A percentile compares a stretch with the other conserved stretches of the same genome.
These are phyloP conservation scores for Pachliopta kotzebuea DNA, from an alignment of 2,888 invertebrate genomes.

Conservation along the genomic window DNA sequence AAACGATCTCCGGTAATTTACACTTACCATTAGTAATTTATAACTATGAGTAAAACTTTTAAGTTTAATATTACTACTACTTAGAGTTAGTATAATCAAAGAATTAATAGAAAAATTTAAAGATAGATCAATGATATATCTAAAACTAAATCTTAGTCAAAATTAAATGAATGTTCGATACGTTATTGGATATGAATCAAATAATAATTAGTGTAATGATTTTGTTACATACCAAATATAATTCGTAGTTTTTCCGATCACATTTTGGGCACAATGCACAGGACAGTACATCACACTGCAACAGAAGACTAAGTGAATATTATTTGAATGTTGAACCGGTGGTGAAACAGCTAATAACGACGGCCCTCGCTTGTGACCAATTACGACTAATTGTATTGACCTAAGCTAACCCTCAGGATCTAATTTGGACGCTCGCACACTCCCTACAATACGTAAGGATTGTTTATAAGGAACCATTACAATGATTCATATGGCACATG, in stretches of 20 bases:
- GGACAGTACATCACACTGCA: slow-evolving; percentile 30
- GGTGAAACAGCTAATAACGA: slow-evolving; percentile 54
- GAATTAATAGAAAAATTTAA: no score
- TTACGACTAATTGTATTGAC: slow-evolving; percentile 76
- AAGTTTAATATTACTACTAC: no score
- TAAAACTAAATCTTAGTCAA: no score
- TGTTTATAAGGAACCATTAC: background rate
- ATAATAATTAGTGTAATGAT: no score
- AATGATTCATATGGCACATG: no score
- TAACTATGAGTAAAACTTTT: no score
- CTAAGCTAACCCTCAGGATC: slow-evolving; percentile 71
- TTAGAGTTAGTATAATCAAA: no score
- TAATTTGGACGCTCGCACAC: slow-evolving; percentile 63
- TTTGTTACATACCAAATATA: background rate
- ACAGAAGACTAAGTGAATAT: slow-evolving; percentile 36
- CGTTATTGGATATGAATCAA: no score
- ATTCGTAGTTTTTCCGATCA: slow-evolving; percentile 4
- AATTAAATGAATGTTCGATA: no score
- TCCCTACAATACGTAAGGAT: slow-evolving; percentile 37
- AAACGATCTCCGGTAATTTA: no score
- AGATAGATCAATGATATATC: no score
- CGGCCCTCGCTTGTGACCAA: slow-evolving; percentile 58
- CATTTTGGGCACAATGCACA: slow-evolving; percentile 22
- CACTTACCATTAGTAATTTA: no score
- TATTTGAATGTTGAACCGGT: slow-evolving; percentile 38